Base-by-base conservation (phyloP, 1,140 invertebrate species). In the Zaprionus inermis region DNA sequence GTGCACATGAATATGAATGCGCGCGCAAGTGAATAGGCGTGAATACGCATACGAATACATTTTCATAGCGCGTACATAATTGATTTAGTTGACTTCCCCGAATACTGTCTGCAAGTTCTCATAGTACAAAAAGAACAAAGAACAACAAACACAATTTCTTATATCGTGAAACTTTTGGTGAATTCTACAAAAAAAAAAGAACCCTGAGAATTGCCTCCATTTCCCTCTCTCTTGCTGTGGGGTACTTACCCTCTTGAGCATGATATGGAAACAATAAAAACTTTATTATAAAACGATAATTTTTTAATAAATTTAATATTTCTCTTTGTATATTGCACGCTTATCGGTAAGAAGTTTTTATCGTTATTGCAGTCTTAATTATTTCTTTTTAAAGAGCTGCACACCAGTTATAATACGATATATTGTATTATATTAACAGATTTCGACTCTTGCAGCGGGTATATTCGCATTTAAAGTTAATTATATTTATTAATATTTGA, bases 21-120 rank as follows among this genome's bases (percentile, higher is more conserved):
- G 44, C 6, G 10, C 6, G 10, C 44, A 6, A 20, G 44, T 49
- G 44, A 20, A 20, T 20, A 20, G 11, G 44, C 44, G 16, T 49
- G 44, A 49, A 49, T 49, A 49, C 18, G 44, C 44, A 49, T 49
- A 24, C 22, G 51, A 28, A 24, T 54, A n/a, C 20, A 2, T 18
- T 16, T 16, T 44, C 32, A 66, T 34, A 57, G 54, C 64, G 56
- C 24, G 24, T 51, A 67, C 41, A 57, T 57, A 57, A 58, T 57
- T 49, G 30, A 46, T 57, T 32, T 18, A 7, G 32, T 49, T 49
- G 44, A 49, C 24, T 66, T 66, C 58, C 10, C 41, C 18, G 41
- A 22, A 32, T n/a, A 60, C 9, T 60, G 41, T 41, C 54, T 46
- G 58, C 20, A 49, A 49, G 18, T 49, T 49, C 44, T 49, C 44